Conservation (phyloP, 2,797 vertebrate species). For the Gila robusta region DNA sequence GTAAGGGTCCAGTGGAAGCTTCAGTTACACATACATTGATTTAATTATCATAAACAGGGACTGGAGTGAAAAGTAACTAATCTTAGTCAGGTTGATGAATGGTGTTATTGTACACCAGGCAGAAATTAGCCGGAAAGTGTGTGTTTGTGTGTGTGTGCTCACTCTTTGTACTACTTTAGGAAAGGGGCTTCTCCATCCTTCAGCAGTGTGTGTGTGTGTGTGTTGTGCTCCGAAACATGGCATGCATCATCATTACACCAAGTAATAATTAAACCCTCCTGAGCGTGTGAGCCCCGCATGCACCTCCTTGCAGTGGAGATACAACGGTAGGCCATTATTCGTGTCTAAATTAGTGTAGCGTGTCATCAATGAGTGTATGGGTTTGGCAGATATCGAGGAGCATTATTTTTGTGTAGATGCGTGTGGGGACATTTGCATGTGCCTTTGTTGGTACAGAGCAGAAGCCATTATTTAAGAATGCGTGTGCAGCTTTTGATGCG, state of each 20-base stretch:
- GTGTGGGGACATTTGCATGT: slow-evolving; percentile 18
- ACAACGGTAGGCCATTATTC: slow-evolving; percentile 37
- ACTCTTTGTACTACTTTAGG: slow-evolving; percentile 66
- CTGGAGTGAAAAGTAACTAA: slow-evolving; percentile 74
- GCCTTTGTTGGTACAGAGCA: background rate
- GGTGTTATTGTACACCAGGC: slow-evolving; percentile 75
- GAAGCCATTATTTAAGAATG: background rate
- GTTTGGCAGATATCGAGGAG: slow-evolving; percentile 31
- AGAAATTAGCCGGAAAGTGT: slow-evolving; percentile 71
- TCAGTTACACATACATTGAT: slow-evolving; percentile 74
- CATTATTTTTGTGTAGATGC: slow-evolving; percentile 33
- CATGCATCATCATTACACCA: slow-evolving; percentile 81
- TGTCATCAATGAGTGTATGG: slow-evolving; percentile 30
- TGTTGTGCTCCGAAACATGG: slow-evolving; percentile 69
- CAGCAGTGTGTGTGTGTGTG: slow-evolving; percentile 64
- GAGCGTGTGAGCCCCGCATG: slow-evolving; percentile 21
- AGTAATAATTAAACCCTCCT: slow-evolving; percentile 70
- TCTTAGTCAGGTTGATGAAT: slow-evolving; percentile 83
- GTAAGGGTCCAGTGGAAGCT: slow-evolving; percentile 54
- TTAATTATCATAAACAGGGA: slow-evolving; percentile 81
- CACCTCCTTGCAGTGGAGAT: slow-evolving; percentile 23
- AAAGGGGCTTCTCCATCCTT: slow-evolving; percentile 60
- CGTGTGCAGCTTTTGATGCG: background rate
- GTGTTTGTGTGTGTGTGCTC: slow-evolving; percentile 51
- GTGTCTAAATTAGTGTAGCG: slow-evolving; percentile 35